A percentile compares a stretch with the other conserved stretches of the same genome.
Conservation (phyloP, 2,113 vertebrate species). For the Petaurus breviceps region DNA sequence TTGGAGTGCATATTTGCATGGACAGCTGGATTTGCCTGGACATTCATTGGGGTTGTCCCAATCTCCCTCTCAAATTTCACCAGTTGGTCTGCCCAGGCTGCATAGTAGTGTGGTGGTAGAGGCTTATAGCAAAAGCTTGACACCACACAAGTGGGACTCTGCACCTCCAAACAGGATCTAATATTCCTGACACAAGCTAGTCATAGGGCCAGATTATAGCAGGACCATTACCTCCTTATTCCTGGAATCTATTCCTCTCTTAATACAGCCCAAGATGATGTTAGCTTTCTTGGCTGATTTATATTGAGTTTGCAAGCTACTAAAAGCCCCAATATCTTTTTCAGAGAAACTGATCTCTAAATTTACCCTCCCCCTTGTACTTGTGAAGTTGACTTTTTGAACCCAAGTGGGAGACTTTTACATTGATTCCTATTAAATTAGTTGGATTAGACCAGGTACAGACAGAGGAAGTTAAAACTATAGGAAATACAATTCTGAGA, state of each 20-base stretch:
- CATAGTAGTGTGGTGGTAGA: not conserved
- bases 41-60: not conserved
- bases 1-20: not conserved
- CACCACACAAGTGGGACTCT: not conserved
- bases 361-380: not conserved
- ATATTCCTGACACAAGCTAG: not conserved
- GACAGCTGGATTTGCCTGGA: not conserved
- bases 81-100: not conserved
- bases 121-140: not conserved
- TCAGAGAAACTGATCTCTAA: too few species aligned
- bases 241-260: not conserved
- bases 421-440: not conserved
- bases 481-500: not conserved
- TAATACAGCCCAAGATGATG: not conserved
- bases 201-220: not conserved
- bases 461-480: not conserved
- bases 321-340: not conserved
- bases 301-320: not conserved
- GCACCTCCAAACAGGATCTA: not conserved
- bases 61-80: not conserved
- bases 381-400: not conserved
- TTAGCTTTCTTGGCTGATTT: not conserved
- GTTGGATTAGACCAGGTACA: not conserved
- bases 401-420: not conserved
- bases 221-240: not conserved